Base-by-base conservation (phyloP, 2,797 vertebrate species). In the Propithecus deckenii region DNA sequence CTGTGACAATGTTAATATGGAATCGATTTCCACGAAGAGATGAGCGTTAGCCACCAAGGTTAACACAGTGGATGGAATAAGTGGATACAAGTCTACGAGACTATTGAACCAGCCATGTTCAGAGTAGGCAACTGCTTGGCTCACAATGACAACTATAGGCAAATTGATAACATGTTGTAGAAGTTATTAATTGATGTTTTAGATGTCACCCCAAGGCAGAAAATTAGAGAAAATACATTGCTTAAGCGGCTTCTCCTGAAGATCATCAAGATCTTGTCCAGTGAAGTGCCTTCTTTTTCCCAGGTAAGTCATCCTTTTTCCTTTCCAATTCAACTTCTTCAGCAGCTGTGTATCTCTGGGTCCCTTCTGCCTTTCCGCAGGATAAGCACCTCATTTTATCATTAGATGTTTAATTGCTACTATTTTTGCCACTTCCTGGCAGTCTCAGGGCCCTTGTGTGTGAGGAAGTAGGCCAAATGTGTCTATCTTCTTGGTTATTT, bases 101-200 rank as follows among this genome's bases (percentile, higher is more conserved):
- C 61, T 52, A 43, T 55, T 95, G 71, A 96, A 43, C 10, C 75
- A 91, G 46, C 72, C 14, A 2, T 25, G n/a, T 71, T 92, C 72
- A 32, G 28, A 41, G 43, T 22, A 76, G 83, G 38, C 9, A 12
- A 69, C 55, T 95, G 71, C 52, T 91, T 96, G 96, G 88, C 71
- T 75, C 74, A 35, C 93, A 67, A 90, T 72, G 90, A 89, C 63
- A 95, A 63, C 90, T 80, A 94, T 2, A 95, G 59, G 41, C 52
- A 91, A 86, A 90, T 79, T 86, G 50, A 90, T 50, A 89, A n/a
- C 38, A 86, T 63, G 48, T 30, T 89, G 28, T 59, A 67, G 35
- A 91, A 75, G 86, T 95, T 91, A 86, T 91, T 87, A 71, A 94
- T 7, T 93, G 65, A 81, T 81, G 23, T 84, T 83, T 92, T 92